phyloP scores from a whole-genome alignment of 2,797 vertebrate genomes.

The Catamblyrhynchus diadema region DNA sequence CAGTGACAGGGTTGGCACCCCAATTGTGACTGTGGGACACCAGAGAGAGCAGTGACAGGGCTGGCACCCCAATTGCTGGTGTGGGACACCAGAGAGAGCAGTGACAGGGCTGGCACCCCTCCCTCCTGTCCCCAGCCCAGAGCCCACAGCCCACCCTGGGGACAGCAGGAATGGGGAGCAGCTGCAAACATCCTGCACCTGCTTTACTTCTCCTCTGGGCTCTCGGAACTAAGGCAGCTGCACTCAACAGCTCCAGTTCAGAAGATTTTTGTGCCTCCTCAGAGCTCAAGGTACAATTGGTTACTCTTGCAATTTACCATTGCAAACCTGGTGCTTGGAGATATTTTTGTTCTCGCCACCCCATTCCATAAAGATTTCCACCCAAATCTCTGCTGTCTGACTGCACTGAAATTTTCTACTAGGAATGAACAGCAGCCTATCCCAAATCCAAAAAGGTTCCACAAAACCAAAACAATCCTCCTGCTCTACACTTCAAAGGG shows the following conservation, averaged over 20 bases:
- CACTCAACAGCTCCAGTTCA: neutral
- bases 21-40: too few relatives aligned
- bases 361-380: neutral
- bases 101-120: neutral
- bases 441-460: neutral
- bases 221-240: neutral
- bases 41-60: neutral
- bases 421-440: neutral
- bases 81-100: neutral
- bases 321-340: neutral
- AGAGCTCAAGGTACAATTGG: neutral
- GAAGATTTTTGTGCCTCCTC: neutral
- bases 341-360: neutral
- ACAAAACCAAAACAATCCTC: neutral
- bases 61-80: rapidly evolving
- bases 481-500: neutral
- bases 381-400: neutral
- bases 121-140: neutral
- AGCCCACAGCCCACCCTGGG: neutral
- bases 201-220: neutral
- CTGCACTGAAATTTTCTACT: neutral
- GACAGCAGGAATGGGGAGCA: neutral
- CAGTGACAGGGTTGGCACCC: neutral
- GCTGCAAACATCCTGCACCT: neutral
- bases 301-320: neutral